A percentile compares a stretch with the other conserved stretches of the same genome.
phyloP scores from a whole-genome alignment of 2,797 vertebrate species.

The Toxotes lorentzi region DNA sequence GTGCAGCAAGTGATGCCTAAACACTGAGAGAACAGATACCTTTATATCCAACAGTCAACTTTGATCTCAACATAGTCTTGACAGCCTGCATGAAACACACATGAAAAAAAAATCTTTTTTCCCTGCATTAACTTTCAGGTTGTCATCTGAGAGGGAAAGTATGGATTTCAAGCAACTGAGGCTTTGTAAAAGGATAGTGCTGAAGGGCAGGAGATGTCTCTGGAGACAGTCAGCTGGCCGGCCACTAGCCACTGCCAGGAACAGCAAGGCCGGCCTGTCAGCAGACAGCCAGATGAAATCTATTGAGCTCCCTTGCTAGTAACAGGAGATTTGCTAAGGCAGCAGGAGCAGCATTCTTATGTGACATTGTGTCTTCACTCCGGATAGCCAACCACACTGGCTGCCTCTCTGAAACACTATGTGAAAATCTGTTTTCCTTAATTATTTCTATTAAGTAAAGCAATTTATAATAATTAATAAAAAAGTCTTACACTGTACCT shows the following conservation, averaged over 20 bases:
- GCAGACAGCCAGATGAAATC: constrained; percentile 73
- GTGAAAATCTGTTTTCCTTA: background rate
- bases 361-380: constrained; percentile 51
- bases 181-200: constrained; percentile 79
- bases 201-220: constrained; percentile 72
- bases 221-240: constrained; percentile 63
- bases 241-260: constrained; percentile 73
- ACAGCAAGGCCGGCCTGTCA: constrained; percentile 76
- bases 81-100: constrained; percentile 50
- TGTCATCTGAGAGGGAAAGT: constrained; percentile 67
- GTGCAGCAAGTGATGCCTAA: constrained; percentile 44
- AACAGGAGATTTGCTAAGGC: constrained; percentile 69
- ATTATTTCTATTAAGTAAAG: background rate
- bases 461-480: background rate
- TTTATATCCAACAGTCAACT: constrained; percentile 60
- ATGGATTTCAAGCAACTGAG: constrained; percentile 76
- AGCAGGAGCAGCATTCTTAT: constrained; percentile 49
- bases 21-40: constrained; percentile 31
- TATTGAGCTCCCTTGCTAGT: constrained; percentile 54
- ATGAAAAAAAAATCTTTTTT: constrained; percentile 42
- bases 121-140: constrained; percentile 67
- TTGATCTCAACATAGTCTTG: constrained; percentile 59
- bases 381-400: background rate
- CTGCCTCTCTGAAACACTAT: background rate
- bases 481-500: background rate